A percentile compares a stretch with the other conserved stretches of the same genome.
phyloP scores from a whole-genome alignment of 2,888 invertebrate genomes.

The Noctua comes region DNA sequence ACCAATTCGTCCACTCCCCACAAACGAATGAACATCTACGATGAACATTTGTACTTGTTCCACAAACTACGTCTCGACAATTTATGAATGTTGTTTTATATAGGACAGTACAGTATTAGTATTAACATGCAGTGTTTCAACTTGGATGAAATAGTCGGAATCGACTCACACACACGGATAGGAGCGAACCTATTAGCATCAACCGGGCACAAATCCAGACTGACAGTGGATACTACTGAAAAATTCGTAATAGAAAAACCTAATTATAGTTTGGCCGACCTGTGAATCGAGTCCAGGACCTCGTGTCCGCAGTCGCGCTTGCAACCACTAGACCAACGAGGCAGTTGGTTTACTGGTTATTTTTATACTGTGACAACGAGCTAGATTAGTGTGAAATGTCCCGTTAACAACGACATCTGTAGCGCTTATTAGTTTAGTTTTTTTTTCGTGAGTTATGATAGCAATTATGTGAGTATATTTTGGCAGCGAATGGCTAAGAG shows the following conservation, averaged over 20 bases:
- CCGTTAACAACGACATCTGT: conserved; percentile 59
- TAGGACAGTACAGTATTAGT: conserved; percentile 15
- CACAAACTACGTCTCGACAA: conserved; percentile 50
- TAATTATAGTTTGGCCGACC: neutral
- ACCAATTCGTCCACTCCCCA: conserved; percentile 49
- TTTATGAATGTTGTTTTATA: conserved; percentile 59
- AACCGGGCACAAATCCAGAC: neutral
- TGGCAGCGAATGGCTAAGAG: conserved; percentile 24
- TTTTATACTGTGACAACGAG: conserved; percentile 7
- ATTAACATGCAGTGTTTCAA: neutral
- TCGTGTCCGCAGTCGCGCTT: neutral
- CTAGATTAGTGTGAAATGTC: conserved; percentile 59
- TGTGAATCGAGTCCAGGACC: neutral
- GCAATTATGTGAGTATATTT: conserved; percentile 43
- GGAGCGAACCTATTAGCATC: neutral
- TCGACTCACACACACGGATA: neutral
- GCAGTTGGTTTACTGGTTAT: neutral
- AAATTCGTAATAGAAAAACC: neutral
- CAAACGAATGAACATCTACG: conserved; percentile 57
- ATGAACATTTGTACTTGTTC: conserved; percentile 59
- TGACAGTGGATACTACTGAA: neutral
- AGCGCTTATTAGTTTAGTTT: conserved; percentile 62
- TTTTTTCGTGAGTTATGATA: conserved; percentile 51
- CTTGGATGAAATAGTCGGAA: neutral
- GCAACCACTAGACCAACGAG: neutral